Evolutionary conservation across 1,140 invertebrate species (phyloP).

Genomic region (Caenorhabditis remanei): DNA sequence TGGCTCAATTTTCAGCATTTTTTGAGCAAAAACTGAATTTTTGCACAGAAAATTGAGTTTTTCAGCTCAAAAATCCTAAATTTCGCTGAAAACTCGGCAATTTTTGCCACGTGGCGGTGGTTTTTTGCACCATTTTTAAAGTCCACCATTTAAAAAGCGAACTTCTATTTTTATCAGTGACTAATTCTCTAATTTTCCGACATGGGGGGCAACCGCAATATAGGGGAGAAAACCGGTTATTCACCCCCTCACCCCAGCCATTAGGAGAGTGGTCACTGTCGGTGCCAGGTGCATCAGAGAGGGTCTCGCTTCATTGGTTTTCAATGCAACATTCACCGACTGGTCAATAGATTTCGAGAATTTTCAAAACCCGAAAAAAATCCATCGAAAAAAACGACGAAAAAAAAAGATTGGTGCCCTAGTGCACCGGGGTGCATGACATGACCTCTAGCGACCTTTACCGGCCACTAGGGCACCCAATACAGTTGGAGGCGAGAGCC

Average conservation of each 20-base stretch:
- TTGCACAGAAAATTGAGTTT: too few species aligned
- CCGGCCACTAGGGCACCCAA: constrained; percentile 10
- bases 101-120: too few species aligned
- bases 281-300: constrained; percentile 12
- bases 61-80: too few species aligned
- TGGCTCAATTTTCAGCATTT: too few species aligned
- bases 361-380: not conserved
- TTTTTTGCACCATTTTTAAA: too few species aligned
- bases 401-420: not conserved
- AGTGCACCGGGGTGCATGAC: not conserved
- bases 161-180: constrained; percentile 3
- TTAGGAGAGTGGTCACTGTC: constrained; percentile 7
- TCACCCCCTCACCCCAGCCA: not conserved
- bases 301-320: constrained; percentile 29
- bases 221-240: not conserved
- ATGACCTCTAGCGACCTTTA: not conserved
- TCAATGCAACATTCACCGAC: constrained; percentile 34
- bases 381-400: not conserved
- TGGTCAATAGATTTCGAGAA: not conserved
- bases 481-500: not conserved
- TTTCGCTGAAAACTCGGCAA: too few species aligned
- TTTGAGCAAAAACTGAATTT: too few species aligned
- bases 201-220: not conserved
- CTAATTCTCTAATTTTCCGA: not conserved
- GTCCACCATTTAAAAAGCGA: not conserved